A percentile compares a stretch with the other conserved stretches of the same genome.
These are phyloP conservation scores for Buceros bicornis DNA, from an alignment of 2,797 vertebrate species.

Conservation along the genomic window DNA sequence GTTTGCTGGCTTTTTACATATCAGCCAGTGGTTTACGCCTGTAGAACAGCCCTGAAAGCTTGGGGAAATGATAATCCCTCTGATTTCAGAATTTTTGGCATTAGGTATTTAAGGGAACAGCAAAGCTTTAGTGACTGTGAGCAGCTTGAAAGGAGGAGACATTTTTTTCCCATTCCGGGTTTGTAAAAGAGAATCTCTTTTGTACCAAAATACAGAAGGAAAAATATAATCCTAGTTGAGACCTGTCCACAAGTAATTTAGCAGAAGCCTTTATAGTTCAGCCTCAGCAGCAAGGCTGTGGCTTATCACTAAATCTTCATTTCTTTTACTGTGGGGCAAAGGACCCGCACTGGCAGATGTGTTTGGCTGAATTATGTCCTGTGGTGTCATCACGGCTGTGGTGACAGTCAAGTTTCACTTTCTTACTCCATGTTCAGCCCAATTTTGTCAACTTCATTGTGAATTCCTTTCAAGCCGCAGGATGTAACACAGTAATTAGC, in stretches of 20 bases:
- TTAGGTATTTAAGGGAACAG: slow-evolving; percentile 33
- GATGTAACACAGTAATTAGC: slow-evolving; percentile 34
- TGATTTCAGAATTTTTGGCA: slow-evolving; percentile 29
- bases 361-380: neutral
- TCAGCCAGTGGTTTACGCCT: neutral
- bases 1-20: neutral
- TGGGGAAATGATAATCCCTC: slow-evolving; percentile 8
- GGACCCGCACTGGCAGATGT: neutral
- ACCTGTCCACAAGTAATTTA: neutral
- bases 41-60: neutral
- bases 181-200: neutral
- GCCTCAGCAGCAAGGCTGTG: neutral
- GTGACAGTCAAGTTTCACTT: slow-evolving; percentile 1
- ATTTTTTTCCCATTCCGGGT: neutral
- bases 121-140: slow-evolving; percentile 32
- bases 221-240: slow-evolving; percentile 1
- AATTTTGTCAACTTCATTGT: neutral
- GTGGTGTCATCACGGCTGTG: neutral
- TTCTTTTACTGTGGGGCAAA: neutral
- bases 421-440: neutral
- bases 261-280: neutral
- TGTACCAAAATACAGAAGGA: neutral
- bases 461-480: slow-evolving; percentile 49
- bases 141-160: neutral
- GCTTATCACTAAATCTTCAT: neutral